Conservation (phyloP, 1,140 invertebrate species). For the Pantala flavescens region DNA sequence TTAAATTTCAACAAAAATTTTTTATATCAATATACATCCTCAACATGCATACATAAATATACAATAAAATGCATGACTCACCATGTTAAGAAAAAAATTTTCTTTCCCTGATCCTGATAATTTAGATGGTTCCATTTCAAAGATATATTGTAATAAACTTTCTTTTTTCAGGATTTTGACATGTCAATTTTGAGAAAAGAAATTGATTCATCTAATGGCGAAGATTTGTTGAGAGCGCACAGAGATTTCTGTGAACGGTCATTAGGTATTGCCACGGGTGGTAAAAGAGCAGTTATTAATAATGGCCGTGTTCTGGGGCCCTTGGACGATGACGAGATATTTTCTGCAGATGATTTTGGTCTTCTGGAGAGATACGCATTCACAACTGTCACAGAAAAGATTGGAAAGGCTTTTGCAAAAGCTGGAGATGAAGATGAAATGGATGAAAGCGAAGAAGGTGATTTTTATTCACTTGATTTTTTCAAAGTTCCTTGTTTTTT, state of each 20-base stretch:
- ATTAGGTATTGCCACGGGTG: constrained; percentile 40
- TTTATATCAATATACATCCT: too few relatives aligned
- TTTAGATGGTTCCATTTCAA: too few relatives aligned
- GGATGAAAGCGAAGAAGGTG: constrained; percentile 9
- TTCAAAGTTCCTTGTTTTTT: background rate
- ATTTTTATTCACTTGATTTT: background rate
- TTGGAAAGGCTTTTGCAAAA: constrained; percentile 51
- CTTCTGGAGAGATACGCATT: constrained; percentile 72
- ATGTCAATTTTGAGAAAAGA: background rate
- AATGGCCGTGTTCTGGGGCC: constrained; percentile 91
- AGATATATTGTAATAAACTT: too few relatives aligned
- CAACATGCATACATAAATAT: too few relatives aligned
- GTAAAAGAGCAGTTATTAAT: constrained; percentile 56
- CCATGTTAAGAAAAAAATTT: too few relatives aligned
- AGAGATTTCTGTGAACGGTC: constrained; percentile 38
- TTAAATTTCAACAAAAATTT: too few relatives aligned
- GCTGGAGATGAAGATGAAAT: background rate
- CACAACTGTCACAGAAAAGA: constrained; percentile 65
- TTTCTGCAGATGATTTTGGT: constrained; percentile 84
- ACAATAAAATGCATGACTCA: too few relatives aligned
- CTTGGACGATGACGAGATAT: constrained; percentile 59
- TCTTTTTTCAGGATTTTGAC: background rate
- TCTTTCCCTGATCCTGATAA: too few relatives aligned
- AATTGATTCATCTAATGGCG: constrained; percentile 21
- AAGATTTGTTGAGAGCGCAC: constrained; percentile 40